Percentiles rank a stretch among this genome's conserved stretches.
These are phyloP conservation scores for Chamaetylas fuelleborni DNA, from an alignment of 2,113 vertebrate genomes.

Conservation along the genomic window DNA sequence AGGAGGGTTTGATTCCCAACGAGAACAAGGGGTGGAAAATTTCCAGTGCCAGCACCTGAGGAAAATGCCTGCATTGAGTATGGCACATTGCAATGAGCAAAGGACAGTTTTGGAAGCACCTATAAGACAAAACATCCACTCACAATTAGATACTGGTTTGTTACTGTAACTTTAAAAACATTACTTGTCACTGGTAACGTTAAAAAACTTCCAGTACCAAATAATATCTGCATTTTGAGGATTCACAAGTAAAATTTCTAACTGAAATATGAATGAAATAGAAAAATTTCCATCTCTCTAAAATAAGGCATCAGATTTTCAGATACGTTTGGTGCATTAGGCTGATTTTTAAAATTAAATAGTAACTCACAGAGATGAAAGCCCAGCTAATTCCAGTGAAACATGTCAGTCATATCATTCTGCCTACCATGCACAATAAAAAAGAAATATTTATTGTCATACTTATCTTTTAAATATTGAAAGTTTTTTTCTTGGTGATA, in stretches of 20 bases:
- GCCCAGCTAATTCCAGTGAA: neutral
- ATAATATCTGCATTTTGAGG: neutral
- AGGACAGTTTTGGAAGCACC: neutral
- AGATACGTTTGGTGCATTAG: neutral
- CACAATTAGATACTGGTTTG: neutral
- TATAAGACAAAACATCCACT: neutral
- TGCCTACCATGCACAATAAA: neutral
- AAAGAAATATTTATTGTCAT: neutral
- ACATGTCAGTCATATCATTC: neutral
- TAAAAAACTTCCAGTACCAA: neutral
- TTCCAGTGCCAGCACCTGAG: neutral
- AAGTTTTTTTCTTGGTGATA: neutral
- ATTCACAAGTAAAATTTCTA: neutral
- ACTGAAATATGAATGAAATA: neutral
- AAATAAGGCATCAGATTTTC: neutral
- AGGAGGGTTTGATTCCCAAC: neutral
- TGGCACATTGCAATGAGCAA: fast-evolving
- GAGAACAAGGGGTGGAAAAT: neutral
- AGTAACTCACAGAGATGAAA: neutral
- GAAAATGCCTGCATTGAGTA: neutral
- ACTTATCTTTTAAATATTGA: neutral
- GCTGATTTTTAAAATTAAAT: neutral
- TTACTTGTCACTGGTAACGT: neutral
- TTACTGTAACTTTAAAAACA: neutral
- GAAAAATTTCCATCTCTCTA: neutral